Conservation (phyloP, 2,888 invertebrate species). For the Noctuana brunneofusca region DNA sequence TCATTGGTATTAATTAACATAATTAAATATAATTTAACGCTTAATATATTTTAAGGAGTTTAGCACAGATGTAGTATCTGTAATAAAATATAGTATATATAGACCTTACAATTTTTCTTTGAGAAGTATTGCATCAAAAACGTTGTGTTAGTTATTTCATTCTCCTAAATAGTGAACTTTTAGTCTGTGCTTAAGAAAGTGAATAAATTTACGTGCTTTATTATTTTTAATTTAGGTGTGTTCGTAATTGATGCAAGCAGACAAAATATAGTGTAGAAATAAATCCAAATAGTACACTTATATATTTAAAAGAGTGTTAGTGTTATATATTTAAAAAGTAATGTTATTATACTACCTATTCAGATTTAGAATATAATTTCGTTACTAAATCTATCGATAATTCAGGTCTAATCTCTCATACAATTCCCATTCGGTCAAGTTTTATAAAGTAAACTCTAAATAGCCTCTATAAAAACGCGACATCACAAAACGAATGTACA, state of each 20-base stretch:
- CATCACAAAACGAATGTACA: slow-evolving; percentile 33
- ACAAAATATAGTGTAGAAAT: neutral
- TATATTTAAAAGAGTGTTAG: neutral
- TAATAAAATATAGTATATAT: neutral
- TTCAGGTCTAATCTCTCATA: slow-evolving; percentile 35
- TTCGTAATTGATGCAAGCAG: neutral
- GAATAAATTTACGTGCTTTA: slow-evolving; percentile 19
- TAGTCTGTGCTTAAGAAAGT: slow-evolving; percentile 15
- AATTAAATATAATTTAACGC: too few species aligned
- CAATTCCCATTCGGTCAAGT: slow-evolving; percentile 32
- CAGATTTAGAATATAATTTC: slow-evolving; percentile 26
- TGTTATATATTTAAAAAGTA: neutral
- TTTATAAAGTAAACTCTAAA: slow-evolving; percentile 27
- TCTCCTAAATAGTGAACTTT: slow-evolving; percentile 5
- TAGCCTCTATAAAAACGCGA: slow-evolving; percentile 30
- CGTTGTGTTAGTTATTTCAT: neutral
- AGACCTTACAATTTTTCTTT: neutral
- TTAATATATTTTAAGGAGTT: too few species aligned
- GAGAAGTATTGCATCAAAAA: neutral
- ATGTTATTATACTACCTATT: slow-evolving; percentile 5
- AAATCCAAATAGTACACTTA: too few species aligned
- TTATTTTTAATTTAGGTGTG: neutral
- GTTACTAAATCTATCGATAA: slow-evolving; percentile 15
- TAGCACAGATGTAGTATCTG: too few species aligned
- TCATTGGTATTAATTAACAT: too few species aligned